Base-by-base conservation (phyloP, 1,140 invertebrate genomes). In the Melanaphis sacchari region DNA sequence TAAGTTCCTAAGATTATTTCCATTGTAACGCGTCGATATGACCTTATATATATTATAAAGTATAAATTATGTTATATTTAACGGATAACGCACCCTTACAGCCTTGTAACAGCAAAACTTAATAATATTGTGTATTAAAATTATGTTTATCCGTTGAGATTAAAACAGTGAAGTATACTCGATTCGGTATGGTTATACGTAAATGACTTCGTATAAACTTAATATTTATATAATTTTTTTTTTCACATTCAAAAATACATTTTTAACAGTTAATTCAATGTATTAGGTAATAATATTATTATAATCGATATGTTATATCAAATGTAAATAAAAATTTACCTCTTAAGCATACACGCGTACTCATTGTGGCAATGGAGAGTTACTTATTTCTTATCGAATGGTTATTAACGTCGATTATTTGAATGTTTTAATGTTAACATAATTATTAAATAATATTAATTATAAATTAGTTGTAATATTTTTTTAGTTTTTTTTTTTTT, bases 1-100 rank as follows among this genome's bases (percentile, higher is more conserved):
- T 93, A 85, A 84, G 46, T 93, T 93, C 81, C 76, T 93, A 93
- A 93, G 91, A 93, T 93, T 93, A 93, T 93, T 85, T 38, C 91
- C 91, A 93, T 85, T 82, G 91, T 93, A 54, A 93, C 81, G 38
- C 66, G 90, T 24, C 15, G 22, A 87, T 87, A 46, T n/a, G 4
- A 31, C 85, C 43, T 87, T 87, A 87, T 22, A 41, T 38, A 38
- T 76, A 66, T 66, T 66, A 76, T 76, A 76, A 76, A 76, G 36
- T 76, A n/a, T 76, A 76, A 76, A 40, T 82, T 82, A 82, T 38
- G 24, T 31, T 40, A 85, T 11, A 84, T 24, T 40, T 7, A 84
- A 38, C 82, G 82, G 82, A 84, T 84, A 76, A 76, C 59, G n/a
- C 59, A 6, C 59, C 59, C 88, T 40, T 54, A 9, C 31, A 15